Evolutionary conservation across 2,888 invertebrate genomes (phyloP).

Genomic region (Imbricaverruca yamaguchii): DNA sequence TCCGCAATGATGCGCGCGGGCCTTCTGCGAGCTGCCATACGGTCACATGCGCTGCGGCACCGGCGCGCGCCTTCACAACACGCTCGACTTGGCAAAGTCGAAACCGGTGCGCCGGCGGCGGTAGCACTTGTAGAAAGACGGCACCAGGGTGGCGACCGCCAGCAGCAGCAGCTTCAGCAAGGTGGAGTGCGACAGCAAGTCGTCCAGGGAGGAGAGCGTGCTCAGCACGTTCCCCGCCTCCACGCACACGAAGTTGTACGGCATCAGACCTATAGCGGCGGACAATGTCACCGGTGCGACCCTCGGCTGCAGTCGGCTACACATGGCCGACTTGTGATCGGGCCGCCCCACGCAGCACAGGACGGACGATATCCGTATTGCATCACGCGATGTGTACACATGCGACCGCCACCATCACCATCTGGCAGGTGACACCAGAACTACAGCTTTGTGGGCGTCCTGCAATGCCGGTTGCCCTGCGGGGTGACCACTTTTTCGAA

Average conservation of each 20-base stretch:
- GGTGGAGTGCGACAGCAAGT: constrained; percentile 43
- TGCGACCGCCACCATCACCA: no score
- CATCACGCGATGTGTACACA: no score
- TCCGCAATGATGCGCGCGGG: no score
- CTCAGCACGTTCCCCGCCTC: constrained; percentile 51
- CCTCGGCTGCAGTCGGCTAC: no score
- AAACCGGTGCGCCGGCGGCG: not conserved
- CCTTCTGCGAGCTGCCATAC: no score
- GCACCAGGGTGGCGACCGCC: constrained; percentile 39
- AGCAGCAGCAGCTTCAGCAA: constrained; percentile 40
- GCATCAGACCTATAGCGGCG: constrained; percentile 48
- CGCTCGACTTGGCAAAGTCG: not conserved
- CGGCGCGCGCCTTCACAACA: not conserved
- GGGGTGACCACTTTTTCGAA: no score
- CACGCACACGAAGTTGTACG: constrained; percentile 54
- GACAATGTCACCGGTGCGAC: not conserved
- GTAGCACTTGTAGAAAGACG: constrained; percentile 10
- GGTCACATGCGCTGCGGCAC: not conserved
- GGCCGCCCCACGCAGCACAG: no score
- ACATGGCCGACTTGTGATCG: no score
- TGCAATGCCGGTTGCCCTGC: no score
- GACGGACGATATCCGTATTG: no score
- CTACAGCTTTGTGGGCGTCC: no score
- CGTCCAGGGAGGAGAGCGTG: constrained; percentile 45
- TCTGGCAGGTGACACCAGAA: no score